Evolutionary conservation across 1,140 invertebrate genomes (phyloP).

Genomic region (Dysdera silvatica): DNA sequence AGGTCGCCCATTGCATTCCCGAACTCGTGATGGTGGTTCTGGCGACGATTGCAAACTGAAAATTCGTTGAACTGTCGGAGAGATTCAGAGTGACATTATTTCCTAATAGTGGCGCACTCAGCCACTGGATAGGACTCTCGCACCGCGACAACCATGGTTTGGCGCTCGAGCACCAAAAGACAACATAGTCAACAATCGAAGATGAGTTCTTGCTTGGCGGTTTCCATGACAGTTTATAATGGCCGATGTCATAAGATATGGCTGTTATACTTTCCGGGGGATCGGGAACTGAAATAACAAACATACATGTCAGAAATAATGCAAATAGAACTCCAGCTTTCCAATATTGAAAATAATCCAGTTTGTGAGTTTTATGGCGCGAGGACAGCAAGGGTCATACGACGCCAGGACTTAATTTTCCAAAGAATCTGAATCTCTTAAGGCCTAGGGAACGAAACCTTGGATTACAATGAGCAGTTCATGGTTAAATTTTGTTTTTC

Average conservation of each 20-base stretch:
- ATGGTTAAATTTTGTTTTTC: too few species aligned
- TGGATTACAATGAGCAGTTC: too few species aligned
- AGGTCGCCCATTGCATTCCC: slow-evolving; percentile 28
- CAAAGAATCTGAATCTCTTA: background rate
- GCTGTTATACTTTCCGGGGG: slow-evolving; percentile 11
- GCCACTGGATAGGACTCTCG: slow-evolving; percentile 22
- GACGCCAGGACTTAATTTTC: background rate
- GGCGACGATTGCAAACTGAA: slow-evolving; percentile 25
- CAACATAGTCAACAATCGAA: slow-evolving; percentile 1
- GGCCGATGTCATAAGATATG: slow-evolving; percentile 16
- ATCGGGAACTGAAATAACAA: slow-evolving; percentile 10
- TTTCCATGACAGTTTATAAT: slow-evolving; percentile 24
- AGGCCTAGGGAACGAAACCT: background rate
- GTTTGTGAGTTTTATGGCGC: background rate
- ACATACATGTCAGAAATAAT: background rate
- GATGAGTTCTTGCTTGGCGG: background rate
- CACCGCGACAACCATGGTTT: slow-evolving; percentile 11
- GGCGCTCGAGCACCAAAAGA: slow-evolving; percentile 24
- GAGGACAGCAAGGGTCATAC: background rate
- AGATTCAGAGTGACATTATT: background rate
- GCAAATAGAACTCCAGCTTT: background rate
- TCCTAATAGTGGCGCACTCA: background rate
- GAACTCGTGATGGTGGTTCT: slow-evolving; percentile 3
- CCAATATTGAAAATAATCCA: background rate
- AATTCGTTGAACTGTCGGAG: background rate